phyloP scores from a whole-genome alignment of 1,140 invertebrate genomes.

The Brachionus rubens region DNA sequence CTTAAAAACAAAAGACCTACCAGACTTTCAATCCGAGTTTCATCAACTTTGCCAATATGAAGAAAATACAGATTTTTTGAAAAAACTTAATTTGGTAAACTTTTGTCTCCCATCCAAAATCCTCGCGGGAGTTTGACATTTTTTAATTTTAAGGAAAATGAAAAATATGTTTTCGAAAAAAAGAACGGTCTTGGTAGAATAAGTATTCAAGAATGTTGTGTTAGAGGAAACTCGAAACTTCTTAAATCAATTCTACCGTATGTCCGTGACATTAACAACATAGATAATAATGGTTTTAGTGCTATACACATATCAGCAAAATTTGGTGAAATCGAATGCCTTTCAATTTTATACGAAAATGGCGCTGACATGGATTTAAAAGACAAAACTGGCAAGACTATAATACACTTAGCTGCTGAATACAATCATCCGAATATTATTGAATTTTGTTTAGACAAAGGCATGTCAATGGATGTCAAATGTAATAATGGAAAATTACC shows the following conservation, averaged over 20 bases:
- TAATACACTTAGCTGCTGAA: slow-evolving; percentile 7
- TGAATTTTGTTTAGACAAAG: slow-evolving; percentile 14
- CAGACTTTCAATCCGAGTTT: slow-evolving; percentile 29
- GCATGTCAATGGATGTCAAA: neutral
- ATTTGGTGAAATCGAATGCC: slow-evolving; percentile 1
- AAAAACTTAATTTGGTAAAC: slow-evolving; percentile 8
- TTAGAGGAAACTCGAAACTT: slow-evolving; percentile 14
- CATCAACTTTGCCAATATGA: slow-evolving; percentile 39
- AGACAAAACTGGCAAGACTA: slow-evolving; percentile 18
- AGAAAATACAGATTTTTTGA: neutral
- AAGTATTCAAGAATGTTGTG: slow-evolving; percentile 40
- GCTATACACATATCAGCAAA: slow-evolving; percentile 17
- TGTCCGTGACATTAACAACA: neutral
- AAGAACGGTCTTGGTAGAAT: neutral
- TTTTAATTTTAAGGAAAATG: neutral
- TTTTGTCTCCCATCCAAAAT: too few relatives aligned
- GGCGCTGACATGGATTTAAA: neutral
- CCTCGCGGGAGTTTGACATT: too few relatives aligned
- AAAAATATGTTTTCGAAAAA: neutral
- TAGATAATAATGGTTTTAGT: neutral
- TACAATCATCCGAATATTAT: slow-evolving; percentile 16
- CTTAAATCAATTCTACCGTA: neutral
- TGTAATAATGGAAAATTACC: slow-evolving; percentile 35
- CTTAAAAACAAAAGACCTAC: slow-evolving; percentile 10
- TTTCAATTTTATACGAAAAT: slow-evolving; percentile 14